phyloP scores from a whole-genome alignment of 2,888 invertebrate species.

The Stomorhina lunata region DNA sequence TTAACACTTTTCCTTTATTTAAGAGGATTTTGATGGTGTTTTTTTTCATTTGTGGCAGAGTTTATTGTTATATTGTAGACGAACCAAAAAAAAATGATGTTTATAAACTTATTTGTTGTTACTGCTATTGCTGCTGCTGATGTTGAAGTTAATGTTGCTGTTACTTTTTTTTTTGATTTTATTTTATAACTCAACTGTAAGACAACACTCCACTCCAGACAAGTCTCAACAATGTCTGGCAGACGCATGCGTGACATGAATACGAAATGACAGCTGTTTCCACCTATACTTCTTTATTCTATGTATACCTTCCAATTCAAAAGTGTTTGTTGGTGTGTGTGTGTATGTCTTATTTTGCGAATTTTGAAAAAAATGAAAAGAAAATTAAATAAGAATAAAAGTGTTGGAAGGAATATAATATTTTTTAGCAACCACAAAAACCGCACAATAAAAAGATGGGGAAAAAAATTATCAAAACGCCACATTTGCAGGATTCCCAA shows the following conservation, averaged over 20 bases:
- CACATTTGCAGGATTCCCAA: constrained; percentile 31
- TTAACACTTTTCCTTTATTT: constrained; percentile 54
- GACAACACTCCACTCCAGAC: constrained; percentile 66
- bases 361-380: constrained; percentile 5
- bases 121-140: constrained; percentile 15
- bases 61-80: constrained; percentile 15
- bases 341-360: constrained; percentile 39
- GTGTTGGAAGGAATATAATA: constrained; percentile 58
- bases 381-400: constrained; percentile 36
- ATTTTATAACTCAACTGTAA: constrained; percentile 61
- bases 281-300: constrained; percentile 63
- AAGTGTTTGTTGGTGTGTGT: not conserved
- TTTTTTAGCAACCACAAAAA: constrained; percentile 42
- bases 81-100: constrained; percentile 6
- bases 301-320: constrained; percentile 30
- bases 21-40: not conserved
- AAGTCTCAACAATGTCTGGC: constrained; percentile 66
- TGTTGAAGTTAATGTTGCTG: constrained; percentile 12
- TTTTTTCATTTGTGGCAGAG: not conserved
- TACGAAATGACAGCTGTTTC: constrained; percentile 71
- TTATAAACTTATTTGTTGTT: constrained; percentile 1
- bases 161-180: not conserved
- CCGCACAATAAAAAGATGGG: constrained; percentile 27
- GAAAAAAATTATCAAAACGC: constrained; percentile 28
- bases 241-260: constrained; percentile 71